A percentile compares a stretch with the other conserved stretches of the same genome.
phyloP scores from a whole-genome alignment of 2,888 invertebrate genomes.

The Campoplex capitator region DNA sequence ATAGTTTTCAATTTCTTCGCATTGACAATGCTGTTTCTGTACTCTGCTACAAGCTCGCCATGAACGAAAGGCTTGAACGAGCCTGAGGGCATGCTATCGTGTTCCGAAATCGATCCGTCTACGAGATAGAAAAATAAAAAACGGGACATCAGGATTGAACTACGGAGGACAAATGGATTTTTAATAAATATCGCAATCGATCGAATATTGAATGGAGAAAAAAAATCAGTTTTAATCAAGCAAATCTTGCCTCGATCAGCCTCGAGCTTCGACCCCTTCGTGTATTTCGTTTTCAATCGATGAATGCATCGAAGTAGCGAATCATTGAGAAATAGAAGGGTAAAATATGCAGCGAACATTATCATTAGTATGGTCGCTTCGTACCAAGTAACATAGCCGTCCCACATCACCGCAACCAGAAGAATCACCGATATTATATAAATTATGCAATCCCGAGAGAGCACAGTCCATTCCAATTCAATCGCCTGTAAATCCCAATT shows the following conservation, averaged over 20 bases:
- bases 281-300: constrained; percentile 66
- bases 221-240: neutral
- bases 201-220: neutral
- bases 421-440: constrained; percentile 91
- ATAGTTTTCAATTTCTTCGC: constrained; percentile 73
- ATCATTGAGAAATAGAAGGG: constrained; percentile 87
- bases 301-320: constrained; percentile 66
- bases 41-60: constrained; percentile 80
- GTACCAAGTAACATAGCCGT: constrained; percentile 91
- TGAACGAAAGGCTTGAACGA: constrained; percentile 83
- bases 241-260: constrained; percentile 66
- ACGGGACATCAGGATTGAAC: neutral
- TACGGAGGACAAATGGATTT: neutral
- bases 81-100: constrained; percentile 77
- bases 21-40: constrained; percentile 77
- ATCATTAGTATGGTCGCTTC: constrained; percentile 91
- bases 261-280: constrained; percentile 55
- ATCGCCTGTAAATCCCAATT: constrained; percentile 87
- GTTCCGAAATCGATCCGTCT: constrained; percentile 63
- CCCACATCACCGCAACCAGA: constrained; percentile 91
- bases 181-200: neutral
- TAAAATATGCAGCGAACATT: constrained; percentile 91
- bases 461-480: constrained; percentile 91
- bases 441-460: constrained; percentile 92
- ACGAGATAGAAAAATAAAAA: constrained; percentile 24